These are phyloP conservation scores for Toxotes jaculatrix DNA, from an alignment of 2,113 vertebrate species.

Conservation along the genomic window DNA sequence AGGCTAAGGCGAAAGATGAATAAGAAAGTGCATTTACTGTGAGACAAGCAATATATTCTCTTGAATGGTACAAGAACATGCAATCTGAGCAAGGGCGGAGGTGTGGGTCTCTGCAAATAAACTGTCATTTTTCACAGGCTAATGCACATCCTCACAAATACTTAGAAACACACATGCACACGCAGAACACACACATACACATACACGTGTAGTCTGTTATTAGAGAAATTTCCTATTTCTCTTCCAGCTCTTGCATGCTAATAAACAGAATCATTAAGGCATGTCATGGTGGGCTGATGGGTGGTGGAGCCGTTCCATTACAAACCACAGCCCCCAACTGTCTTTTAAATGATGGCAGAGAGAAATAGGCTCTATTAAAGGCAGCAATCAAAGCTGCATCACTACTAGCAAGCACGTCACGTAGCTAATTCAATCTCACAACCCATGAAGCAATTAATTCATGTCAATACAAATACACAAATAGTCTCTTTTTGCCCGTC, in stretches of 20 bases:
- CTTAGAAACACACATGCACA: slow-evolving; percentile 28
- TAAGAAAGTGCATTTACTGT: slow-evolving; percentile 59
- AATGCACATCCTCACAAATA: slow-evolving; percentile 33
- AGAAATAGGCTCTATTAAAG: slow-evolving; percentile 66
- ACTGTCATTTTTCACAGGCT: slow-evolving; percentile 51
- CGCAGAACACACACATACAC: neutral
- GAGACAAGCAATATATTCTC: slow-evolving; percentile 65
- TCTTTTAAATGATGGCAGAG: slow-evolving; percentile 63
- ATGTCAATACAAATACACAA: slow-evolving; percentile 77
- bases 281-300: slow-evolving; percentile 50
- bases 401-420: slow-evolving; percentile 75
- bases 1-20: slow-evolving; percentile 50
- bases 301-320: slow-evolving; percentile 47
- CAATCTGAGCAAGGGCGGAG: slow-evolving; percentile 39
- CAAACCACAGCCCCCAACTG: slow-evolving; percentile 55
- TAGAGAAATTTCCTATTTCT: slow-evolving; percentile 41
- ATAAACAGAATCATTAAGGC: slow-evolving; percentile 71
- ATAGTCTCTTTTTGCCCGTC: slow-evolving; percentile 51
- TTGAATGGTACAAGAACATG: slow-evolving; percentile 58
- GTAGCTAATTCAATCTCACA: slow-evolving; percentile 81
- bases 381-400: slow-evolving; percentile 69
- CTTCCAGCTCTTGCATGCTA: slow-evolving; percentile 24
- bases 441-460: slow-evolving; percentile 83
- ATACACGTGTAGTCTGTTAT: slow-evolving; percentile 14
- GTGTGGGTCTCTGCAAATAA: slow-evolving; percentile 48